Evolutionary conservation across 2,797 vertebrate genomes (phyloP).

Genomic region (Lindbergichthys nudifrons): DNA sequence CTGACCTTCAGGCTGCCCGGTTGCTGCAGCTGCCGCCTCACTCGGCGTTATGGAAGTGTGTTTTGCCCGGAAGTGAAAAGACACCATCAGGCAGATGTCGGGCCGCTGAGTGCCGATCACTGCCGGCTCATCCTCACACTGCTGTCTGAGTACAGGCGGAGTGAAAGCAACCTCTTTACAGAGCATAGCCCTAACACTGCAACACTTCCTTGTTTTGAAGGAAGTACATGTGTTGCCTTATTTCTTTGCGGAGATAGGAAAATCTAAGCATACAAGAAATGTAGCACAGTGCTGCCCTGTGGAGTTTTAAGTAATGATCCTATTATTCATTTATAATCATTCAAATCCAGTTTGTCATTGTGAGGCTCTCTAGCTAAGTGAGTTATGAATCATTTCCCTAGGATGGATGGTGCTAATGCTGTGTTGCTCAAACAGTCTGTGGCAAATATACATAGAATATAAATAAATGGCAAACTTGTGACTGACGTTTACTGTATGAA

Average conservation of each 20-base stretch:
- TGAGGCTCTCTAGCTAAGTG: conserved; percentile 20
- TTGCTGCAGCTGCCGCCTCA: conserved; percentile 75
- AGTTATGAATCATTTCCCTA: conserved; percentile 13
- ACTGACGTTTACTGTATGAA: conserved; percentile 22
- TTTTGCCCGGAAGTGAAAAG: conserved; percentile 71
- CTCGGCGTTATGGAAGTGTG: conserved; percentile 70
- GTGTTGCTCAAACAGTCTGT: conserved; percentile 22
- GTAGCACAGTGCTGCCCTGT: conserved; percentile 10
- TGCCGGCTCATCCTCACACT: conserved; percentile 53
- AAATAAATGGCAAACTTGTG: not conserved
- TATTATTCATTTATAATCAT: conserved; percentile 17
- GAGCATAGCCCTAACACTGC: conserved; percentile 12
- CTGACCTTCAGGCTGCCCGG: conserved; percentile 79
- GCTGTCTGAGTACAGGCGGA: conserved; percentile 52
- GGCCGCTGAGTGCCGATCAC: conserved; percentile 47
- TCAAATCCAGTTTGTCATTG: conserved; percentile 25
- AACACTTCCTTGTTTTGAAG: conserved; percentile 7
- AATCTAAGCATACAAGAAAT: conserved; percentile 23
- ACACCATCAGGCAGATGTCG: conserved; percentile 73
- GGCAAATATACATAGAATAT: conserved; percentile 3
- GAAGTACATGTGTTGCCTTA: not conserved
- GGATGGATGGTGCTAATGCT: not conserved
- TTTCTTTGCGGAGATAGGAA: not conserved
- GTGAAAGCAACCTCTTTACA: conserved; percentile 70
- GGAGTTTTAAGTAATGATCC: conserved; percentile 18